Percentiles rank a stretch among this genome's conserved stretches.
Evolutionary conservation across 1,140 invertebrate species (phyloP).

Genomic region (Drosophila rhopaloa): DNA sequence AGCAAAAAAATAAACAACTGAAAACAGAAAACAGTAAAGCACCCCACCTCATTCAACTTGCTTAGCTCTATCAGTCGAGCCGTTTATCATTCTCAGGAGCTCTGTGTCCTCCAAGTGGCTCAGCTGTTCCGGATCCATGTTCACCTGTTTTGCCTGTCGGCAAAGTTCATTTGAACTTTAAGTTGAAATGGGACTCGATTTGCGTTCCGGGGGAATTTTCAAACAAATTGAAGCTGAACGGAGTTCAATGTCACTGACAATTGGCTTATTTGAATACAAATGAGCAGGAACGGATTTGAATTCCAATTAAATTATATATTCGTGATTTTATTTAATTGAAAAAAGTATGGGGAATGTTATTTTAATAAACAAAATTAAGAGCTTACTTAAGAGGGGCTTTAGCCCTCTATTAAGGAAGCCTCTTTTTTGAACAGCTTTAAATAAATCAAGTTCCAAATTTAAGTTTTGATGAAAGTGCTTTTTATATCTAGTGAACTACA

Average conservation of each 20-base stretch:
- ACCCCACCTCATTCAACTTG: conserved; percentile 30
- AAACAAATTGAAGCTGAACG: conserved; percentile 7
- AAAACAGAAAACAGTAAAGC: conserved; percentile 6
- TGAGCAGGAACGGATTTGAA: neutral
- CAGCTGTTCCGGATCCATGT: conserved; percentile 44
- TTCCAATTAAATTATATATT: neutral
- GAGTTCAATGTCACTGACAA: conserved; percentile 12
- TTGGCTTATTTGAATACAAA: conserved; percentile 12
- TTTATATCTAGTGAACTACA: too few species aligned
- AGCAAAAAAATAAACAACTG: conserved; percentile 12
- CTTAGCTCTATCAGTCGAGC: conserved; percentile 66
- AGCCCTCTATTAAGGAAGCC: too few species aligned
- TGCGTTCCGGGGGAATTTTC: neutral
- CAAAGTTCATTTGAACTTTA: conserved; percentile 63
- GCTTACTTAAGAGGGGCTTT: too few species aligned
- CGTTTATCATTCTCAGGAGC: conserved; percentile 67
- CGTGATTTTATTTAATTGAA: neutral
- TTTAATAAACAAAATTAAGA: too few species aligned
- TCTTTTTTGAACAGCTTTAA: too few species aligned
- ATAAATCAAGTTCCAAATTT: too few species aligned
- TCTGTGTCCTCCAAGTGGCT: conserved; percentile 15
- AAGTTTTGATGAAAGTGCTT: too few species aligned
- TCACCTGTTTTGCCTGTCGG: conserved; percentile 38
- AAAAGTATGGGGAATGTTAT: too few species aligned
- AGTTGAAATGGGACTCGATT: conserved; percentile 30